Evolutionary conservation across 1,140 invertebrate species (phyloP), one percentile per base, ranked within the genome.

Genomic region (Trypoxylus dichotomus): DNA sequence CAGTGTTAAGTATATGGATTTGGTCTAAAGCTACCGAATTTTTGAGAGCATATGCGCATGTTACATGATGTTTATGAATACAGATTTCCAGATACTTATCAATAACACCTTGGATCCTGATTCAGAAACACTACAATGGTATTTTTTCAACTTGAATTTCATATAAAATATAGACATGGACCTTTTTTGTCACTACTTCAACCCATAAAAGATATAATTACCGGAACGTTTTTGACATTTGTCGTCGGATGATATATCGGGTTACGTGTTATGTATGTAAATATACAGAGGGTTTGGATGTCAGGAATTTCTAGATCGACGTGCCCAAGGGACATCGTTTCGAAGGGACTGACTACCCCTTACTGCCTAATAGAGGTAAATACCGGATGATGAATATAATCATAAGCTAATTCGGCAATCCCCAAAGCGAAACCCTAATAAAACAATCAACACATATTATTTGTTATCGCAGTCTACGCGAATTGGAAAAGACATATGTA

Each of bases 321-420:
- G 77, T 74, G 19, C 79, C 78, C 78, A 76, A 75, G 77, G 60
- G 80, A 78, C 71, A 77, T 77, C 43, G 21, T 74, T 79, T 82
- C 79, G 80, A 75, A 79, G 81, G 81, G 81, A 79, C 71, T 74
- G 60, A 75, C 79, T 82, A 81, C 84, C 84, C 82, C 80, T 83
- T 85, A 83, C 83, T 83, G 83, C 82, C 81, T 85, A 85, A 85
- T 85, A 84, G 84, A 81, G 84, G 84, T 85, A 85, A 85, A 85
- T 84, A 85, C 84, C 82, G 83, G 83, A 82, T 85, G 84, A 84
- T 85, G 80, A 82, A 84, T 83, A 81, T 85, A 85, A 85, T 85
- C 83, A 83, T 84, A 85, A 85, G 82, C 84, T 85, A 85, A 85
- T 85, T 84, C 80, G 42, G 75, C 76, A 79, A 79, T 75, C 82